Evolutionary conservation across 1,140 invertebrate species (phyloP).

Genomic region (Drosophila pseudoananassae): DNA sequence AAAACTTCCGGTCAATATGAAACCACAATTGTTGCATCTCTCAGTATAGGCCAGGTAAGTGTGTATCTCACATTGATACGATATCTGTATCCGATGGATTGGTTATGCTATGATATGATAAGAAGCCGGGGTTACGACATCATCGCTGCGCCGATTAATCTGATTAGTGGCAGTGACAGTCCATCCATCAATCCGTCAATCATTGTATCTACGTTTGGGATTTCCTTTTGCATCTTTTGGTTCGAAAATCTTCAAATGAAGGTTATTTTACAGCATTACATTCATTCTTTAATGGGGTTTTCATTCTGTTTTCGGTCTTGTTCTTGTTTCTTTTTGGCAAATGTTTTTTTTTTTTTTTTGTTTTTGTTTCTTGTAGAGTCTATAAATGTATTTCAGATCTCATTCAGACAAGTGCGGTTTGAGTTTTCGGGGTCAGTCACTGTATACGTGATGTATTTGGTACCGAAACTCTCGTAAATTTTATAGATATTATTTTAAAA

Average conservation of each 20-base stretch:
- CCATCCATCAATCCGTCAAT: too few relatives aligned
- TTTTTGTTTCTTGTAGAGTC: constrained; percentile 43
- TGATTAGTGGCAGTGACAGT: constrained; percentile 10
- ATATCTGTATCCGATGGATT: constrained; percentile 3
- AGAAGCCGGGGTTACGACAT: constrained; percentile 25
- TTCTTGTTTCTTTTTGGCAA: constrained; percentile 29
- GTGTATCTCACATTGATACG: constrained; percentile 4
- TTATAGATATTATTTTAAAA: background rate
- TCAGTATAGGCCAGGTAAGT: constrained; percentile 43
- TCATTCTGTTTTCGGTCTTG: constrained; percentile 24
- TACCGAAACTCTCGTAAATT: background rate
- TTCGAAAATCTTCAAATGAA: background rate
- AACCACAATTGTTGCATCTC: constrained; percentile 63
- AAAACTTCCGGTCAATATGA: constrained; percentile 59
- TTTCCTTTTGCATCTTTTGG: too few relatives aligned
- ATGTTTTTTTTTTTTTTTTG: constrained; percentile 31
- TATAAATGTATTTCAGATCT: constrained; percentile 25
- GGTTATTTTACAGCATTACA: constrained; percentile 22
- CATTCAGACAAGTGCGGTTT: constrained; percentile 29
- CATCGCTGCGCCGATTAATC: constrained; percentile 8
- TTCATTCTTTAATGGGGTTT: constrained; percentile 14
- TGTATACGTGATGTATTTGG: constrained; percentile 30
- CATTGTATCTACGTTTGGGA: too few relatives aligned
- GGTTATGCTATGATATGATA: background rate
- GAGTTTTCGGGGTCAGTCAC: constrained; percentile 66